These are phyloP conservation scores for Panthera leo DNA, from an alignment of 2,113 vertebrate genomes.

Conservation along the genomic window DNA sequence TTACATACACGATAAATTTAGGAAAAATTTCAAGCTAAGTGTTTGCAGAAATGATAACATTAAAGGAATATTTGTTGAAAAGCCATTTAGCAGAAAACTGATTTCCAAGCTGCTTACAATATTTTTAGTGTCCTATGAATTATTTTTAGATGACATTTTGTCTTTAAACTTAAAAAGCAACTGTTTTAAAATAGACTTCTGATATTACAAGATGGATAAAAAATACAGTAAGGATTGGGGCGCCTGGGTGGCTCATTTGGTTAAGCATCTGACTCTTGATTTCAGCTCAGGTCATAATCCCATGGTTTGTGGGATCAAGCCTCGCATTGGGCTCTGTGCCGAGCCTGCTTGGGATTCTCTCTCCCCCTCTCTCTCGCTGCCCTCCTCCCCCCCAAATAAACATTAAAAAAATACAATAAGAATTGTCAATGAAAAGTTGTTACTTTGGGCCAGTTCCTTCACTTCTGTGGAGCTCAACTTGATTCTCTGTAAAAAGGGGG, in stretches of 20 bases:
- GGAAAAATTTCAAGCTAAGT: constrained; percentile 1
- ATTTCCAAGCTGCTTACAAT: constrained; percentile 39
- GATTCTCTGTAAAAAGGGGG: not conserved
- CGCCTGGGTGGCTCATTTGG: no score
- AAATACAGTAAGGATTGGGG: not conserved
- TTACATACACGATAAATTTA: not conserved
- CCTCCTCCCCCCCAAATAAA: no score
- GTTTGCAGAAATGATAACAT: constrained; percentile 44
- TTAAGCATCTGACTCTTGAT: no score
- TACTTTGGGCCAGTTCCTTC: not conserved
- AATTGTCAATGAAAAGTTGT: not conserved
- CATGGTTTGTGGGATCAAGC: no score
- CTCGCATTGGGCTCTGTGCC: no score
- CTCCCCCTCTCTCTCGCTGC: no score
- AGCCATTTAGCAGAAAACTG: not conserved
- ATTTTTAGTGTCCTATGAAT: constrained; percentile 35
- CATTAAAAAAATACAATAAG: not conserved
- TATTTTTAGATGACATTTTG: constrained; percentile 66
- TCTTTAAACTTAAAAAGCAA: constrained; percentile 52
- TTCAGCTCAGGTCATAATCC: no score
- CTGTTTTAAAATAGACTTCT: constrained; percentile 54
- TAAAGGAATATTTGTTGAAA: constrained; percentile 57
- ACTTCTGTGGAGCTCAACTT: not conserved
- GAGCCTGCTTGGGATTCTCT: no score
- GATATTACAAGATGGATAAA: constrained; percentile 30